Conservation (phyloP, 1,140 invertebrate genomes). For the Dendrolimus punctatus region DNA sequence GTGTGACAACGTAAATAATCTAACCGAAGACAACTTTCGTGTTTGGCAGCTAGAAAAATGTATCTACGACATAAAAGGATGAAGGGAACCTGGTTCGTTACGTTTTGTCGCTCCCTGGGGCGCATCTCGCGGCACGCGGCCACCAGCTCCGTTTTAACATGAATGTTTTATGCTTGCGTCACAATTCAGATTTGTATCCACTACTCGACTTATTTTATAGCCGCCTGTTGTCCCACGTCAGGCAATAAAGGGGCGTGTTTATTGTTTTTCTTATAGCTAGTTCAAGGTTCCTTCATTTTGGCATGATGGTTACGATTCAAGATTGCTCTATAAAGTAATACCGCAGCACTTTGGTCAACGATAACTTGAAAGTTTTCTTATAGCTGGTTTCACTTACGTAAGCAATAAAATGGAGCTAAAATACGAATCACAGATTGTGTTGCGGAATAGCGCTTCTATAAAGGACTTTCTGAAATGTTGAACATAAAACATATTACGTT, state of each 20-base stretch:
- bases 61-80: constrained; percentile 52
- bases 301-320: constrained; percentile 7
- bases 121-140: constrained; percentile 26
- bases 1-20: constrained; percentile 58
- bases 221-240: constrained; percentile 23
- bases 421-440: too few relatives aligned
- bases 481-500: too few relatives aligned
- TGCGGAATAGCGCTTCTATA: too few relatives aligned
- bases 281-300: constrained; percentile 21
- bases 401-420: too few relatives aligned
- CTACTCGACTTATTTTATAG: constrained; percentile 38
- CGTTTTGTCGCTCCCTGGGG: constrained; percentile 56
- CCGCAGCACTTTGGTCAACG: constrained; percentile 5
- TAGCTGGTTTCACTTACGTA: too few relatives aligned
- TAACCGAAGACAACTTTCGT: constrained; percentile 40
- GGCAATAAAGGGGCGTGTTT: constrained; percentile 31
- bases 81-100: constrained; percentile 48
- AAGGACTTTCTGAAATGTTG: too few relatives aligned
- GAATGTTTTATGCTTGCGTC: constrained; percentile 54
- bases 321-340: background rate
- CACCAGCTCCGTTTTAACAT: constrained; percentile 28
- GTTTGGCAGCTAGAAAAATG: constrained; percentile 42
- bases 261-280: constrained; percentile 31
- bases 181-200: constrained; percentile 53
- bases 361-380: background rate